Conservation (phyloP, 2,113 vertebrate genomes). For the Candoia aspera region DNA sequence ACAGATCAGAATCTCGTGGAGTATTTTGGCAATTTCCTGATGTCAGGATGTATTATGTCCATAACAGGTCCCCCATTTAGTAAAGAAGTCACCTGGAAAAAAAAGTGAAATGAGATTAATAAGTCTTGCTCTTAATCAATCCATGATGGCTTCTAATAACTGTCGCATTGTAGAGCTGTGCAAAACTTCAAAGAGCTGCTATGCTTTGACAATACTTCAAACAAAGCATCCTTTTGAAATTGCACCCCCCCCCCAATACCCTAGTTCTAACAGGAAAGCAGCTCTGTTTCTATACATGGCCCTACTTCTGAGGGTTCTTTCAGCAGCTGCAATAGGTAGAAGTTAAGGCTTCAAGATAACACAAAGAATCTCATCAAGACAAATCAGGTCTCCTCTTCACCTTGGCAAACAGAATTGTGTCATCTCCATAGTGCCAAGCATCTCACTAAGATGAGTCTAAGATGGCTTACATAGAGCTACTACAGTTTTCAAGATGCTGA, state of each 20-base stretch:
- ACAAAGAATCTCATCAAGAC: background rate
- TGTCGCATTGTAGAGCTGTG: background rate
- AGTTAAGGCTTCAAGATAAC: background rate
- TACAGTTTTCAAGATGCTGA: background rate
- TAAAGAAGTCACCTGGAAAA: background rate
- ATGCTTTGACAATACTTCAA: background rate
- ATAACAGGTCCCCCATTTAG: background rate
- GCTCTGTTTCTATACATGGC: background rate
- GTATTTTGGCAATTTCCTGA: background rate
- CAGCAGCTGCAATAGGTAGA: background rate
- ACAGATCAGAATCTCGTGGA: background rate
- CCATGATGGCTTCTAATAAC: background rate
- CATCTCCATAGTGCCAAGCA: background rate
- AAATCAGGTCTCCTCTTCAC: background rate
- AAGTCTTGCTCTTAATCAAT: background rate
- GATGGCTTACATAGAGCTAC: background rate
- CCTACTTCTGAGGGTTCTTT: background rate
- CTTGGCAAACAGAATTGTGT: background rate
- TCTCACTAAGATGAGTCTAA: background rate
- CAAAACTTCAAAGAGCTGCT: background rate
- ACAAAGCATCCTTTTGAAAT: slow-evolving; percentile 1
- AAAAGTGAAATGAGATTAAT: background rate
- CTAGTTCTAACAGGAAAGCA: background rate
- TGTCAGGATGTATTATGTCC: background rate
- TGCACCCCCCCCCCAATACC: background rate